A percentile compares a stretch with the other conserved stretches of the same genome.
Evolutionary conservation across 2,888 invertebrate species (phyloP).

Genomic region (Dasysyrphus tricinctus): DNA sequence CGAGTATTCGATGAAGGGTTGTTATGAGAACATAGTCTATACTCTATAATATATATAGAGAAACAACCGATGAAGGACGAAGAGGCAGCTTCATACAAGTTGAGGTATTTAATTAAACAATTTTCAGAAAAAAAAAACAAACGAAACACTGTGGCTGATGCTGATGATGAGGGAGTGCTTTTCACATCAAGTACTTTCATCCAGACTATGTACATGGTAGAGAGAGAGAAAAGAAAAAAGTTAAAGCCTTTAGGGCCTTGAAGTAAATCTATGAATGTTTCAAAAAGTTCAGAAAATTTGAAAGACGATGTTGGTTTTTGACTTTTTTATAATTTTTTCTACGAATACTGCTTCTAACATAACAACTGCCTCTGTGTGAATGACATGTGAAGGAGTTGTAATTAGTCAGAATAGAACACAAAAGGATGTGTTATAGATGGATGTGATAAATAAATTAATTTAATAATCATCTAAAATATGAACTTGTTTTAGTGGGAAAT

Average conservation of each 20-base stretch:
- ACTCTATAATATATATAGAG: not conserved
- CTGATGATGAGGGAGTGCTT: conserved; percentile 4
- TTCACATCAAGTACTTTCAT: not conserved
- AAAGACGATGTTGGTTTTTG: not conserved
- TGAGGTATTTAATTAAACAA: conserved; percentile 66
- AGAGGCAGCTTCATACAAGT: not conserved
- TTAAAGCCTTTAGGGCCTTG: conserved; percentile 16
- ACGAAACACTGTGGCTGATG: not conserved
- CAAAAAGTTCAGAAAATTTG: not conserved
- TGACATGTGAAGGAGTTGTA: conserved; percentile 58
- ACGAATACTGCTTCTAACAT: not conserved
- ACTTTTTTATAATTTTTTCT: conserved; percentile 1
- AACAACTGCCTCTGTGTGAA: conserved; percentile 13
- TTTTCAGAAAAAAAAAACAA: conserved; percentile 35
- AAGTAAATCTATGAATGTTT: conserved; percentile 36
- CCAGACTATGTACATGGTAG: too few relatives aligned
- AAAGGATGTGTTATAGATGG: conserved; percentile 5
- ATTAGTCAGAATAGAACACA: conserved; percentile 39
- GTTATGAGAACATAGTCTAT: not conserved
- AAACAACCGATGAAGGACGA: not conserved
- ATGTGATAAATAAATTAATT: conserved; percentile 20
- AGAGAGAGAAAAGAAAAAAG: not conserved
- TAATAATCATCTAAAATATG: not conserved
- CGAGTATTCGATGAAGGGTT: conserved; percentile 1
- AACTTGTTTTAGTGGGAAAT: not conserved